phyloP scores from a whole-genome alignment of 2,888 invertebrate genomes.

The Caenorhabditis sp. region DNA sequence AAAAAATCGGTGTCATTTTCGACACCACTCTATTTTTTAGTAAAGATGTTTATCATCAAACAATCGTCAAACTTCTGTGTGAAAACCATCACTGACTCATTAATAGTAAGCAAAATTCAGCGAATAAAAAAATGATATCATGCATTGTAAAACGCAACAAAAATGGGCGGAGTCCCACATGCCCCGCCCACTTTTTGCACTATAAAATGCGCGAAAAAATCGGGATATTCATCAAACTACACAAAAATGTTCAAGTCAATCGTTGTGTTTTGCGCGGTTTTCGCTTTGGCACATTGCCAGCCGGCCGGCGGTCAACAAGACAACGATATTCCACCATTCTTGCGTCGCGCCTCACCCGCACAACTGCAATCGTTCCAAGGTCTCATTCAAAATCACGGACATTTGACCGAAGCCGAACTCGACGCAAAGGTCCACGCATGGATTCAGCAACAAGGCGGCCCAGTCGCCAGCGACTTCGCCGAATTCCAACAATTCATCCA shows the following conservation, averaged over 20 bases:
- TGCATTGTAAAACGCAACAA: not conserved
- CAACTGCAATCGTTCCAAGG: slow-evolving; percentile 50
- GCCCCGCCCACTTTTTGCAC: not conserved
- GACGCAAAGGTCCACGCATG: slow-evolving; percentile 61
- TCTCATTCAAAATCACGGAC: slow-evolving; percentile 46
- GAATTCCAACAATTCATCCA: slow-evolving; percentile 59
- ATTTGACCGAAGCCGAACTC: slow-evolving; percentile 57
- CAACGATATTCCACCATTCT: slow-evolving; percentile 56
- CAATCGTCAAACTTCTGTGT: not conserved
- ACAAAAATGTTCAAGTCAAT: slow-evolving; percentile 35
- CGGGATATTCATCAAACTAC: not conserved
- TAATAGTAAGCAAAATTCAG: not conserved
- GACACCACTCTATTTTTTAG: not conserved
- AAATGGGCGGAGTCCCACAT: not conserved
- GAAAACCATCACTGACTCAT: not conserved
- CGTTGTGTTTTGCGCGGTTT: slow-evolving; percentile 46
- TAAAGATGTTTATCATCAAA: not conserved
- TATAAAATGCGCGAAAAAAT: not conserved
- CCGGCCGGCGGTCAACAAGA: slow-evolving; percentile 39
- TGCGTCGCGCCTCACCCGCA: slow-evolving; percentile 38
- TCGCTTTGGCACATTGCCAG: slow-evolving; percentile 49
- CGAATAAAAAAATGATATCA: not conserved
- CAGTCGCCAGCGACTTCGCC: slow-evolving; percentile 49
- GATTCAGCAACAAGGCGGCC: slow-evolving; percentile 44
- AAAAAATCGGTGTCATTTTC: too few species aligned